Percentiles rank a stretch among this genome's conserved stretches.
These are phyloP conservation scores for Rambutsinella grinnellia DNA, from an alignment of 2,888 invertebrate species.

Conservation along the genomic window DNA sequence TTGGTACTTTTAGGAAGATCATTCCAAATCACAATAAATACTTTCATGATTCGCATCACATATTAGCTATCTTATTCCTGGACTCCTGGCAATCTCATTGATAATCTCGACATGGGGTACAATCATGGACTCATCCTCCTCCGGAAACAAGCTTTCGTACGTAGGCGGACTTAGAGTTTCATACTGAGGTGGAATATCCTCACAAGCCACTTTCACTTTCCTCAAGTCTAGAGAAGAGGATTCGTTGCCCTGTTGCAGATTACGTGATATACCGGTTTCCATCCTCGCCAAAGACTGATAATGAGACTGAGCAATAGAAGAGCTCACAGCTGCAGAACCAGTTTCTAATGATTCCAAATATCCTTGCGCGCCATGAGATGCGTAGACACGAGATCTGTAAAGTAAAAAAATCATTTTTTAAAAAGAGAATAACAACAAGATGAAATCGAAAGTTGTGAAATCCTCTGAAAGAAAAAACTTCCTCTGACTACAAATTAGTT, in stretches of 20 bases:
- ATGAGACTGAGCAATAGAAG: slow-evolving; percentile 44
- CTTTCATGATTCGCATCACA: not conserved
- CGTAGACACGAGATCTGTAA: slow-evolving; percentile 48
- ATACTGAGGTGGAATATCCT: slow-evolving; percentile 52
- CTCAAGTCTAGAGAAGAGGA: slow-evolving; percentile 43
- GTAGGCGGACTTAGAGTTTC: slow-evolving; percentile 51
- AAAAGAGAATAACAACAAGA: slow-evolving; percentile 31
- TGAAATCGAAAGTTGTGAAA: slow-evolving; percentile 53
- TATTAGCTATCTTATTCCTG: not conserved
- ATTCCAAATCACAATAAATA: no score
- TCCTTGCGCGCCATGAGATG: slow-evolving; percentile 44
- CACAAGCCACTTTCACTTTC: slow-evolving; percentile 53
- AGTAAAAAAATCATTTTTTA: slow-evolving; percentile 22
- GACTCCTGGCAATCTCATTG: slow-evolving; percentile 19
- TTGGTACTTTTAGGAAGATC: no score
- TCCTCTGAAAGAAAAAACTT: slow-evolving; percentile 35
- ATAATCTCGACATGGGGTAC: slow-evolving; percentile 18
- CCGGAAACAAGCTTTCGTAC: slow-evolving; percentile 48
- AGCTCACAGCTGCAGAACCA: slow-evolving; percentile 45
- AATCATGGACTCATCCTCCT: slow-evolving; percentile 42
- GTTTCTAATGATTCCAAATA: slow-evolving; percentile 49
- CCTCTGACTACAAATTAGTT: slow-evolving; percentile 51
- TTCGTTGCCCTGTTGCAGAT: slow-evolving; percentile 48
- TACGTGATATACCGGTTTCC: slow-evolving; percentile 53
- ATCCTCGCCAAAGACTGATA: slow-evolving; percentile 49